Conservation (phyloP, 1,140 invertebrate genomes). For the Saccostrea cuccullata region DNA sequence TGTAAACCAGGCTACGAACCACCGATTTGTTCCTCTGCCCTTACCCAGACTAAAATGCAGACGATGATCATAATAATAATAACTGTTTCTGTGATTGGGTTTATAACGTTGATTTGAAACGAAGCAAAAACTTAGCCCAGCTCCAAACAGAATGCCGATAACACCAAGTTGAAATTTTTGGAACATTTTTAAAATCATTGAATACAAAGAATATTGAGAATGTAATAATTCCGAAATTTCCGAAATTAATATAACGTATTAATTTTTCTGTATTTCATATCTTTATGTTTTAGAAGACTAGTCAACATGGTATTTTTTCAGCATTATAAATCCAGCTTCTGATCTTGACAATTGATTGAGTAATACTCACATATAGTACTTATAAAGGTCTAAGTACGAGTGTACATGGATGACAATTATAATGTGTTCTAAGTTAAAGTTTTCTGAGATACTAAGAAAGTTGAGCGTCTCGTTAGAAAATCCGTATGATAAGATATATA, state of each 20-base stretch:
- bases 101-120: neutral
- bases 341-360: neutral
- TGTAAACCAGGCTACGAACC: neutral
- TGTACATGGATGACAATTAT: neutral
- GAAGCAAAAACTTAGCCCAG: too few species aligned
- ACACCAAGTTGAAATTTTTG: too few species aligned
- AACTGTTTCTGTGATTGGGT: neutral
- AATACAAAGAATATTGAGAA: too few species aligned
- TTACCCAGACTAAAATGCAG: neutral
- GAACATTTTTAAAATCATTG: too few species aligned
- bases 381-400: neutral
- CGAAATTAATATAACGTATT: too few species aligned
- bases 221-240: too few species aligned
- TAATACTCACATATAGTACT: neutral
- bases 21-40: neutral
- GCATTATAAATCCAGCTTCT: neutral
- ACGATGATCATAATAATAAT: slow-evolving; percentile 4
- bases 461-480: neutral
- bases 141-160: too few species aligned
- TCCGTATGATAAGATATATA: too few species aligned
- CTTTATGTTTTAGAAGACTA: slow-evolving; percentile 27
- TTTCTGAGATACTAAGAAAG: neutral
- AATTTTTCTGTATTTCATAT: neutral
- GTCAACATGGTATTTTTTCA: neutral
- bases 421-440: neutral